These are phyloP conservation scores for Perca flavescens DNA, from an alignment of 2,113 vertebrate species.

Conservation along the genomic window DNA sequence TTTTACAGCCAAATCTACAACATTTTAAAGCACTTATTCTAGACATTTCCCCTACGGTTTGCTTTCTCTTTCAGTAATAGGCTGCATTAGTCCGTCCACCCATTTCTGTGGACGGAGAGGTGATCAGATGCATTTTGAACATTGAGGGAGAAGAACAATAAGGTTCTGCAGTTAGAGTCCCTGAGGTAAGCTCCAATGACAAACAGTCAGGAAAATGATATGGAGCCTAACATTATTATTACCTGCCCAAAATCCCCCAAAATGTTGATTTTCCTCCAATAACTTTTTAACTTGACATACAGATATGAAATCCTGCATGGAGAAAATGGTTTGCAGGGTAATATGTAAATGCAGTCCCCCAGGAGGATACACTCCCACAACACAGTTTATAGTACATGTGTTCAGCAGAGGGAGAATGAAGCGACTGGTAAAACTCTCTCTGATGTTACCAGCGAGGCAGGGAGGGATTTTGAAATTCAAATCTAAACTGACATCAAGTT, in stretches of 20 bases:
- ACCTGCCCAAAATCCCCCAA: neutral
- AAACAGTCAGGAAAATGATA: constrained; percentile 6
- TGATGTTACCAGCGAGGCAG: constrained; percentile 19
- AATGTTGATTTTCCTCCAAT: neutral
- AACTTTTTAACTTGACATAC: neutral
- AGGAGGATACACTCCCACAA: neutral
- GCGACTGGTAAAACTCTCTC: neutral
- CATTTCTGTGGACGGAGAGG: constrained; percentile 1
- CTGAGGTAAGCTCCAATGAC: constrained; percentile 1
- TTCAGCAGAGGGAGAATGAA: neutral
- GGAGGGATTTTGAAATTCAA: constrained; percentile 57
- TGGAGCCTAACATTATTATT: neutral
- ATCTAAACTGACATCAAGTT: constrained; percentile 67
- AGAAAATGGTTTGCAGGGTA: neutral
- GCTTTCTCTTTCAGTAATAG: neutral
- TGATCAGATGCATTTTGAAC: neutral
- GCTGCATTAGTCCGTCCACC: neutral
- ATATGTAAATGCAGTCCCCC: constrained; percentile 10
- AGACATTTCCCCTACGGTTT: neutral
- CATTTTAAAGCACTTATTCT: neutral
- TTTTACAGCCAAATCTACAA: neutral
- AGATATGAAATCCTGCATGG: neutral
- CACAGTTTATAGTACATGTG: neutral
- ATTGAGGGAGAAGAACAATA: constrained; percentile 9
- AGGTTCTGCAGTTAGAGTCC: constrained; percentile 13